Conservation (phyloP, 2,888 invertebrate species). For the Hydrotaea cyrtoneurina region DNA sequence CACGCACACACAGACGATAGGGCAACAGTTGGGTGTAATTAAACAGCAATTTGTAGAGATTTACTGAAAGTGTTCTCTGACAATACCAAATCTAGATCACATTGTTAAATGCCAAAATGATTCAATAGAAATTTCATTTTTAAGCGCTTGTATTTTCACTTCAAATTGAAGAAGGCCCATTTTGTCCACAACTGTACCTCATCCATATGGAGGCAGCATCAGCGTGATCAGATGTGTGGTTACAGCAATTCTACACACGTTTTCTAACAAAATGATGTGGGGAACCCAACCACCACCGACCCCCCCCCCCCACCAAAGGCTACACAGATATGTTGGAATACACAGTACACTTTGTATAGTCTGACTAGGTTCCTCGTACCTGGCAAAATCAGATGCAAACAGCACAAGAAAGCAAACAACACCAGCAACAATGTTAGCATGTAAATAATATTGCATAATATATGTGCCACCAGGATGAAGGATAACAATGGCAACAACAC, state of each 20-base stretch:
- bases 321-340: not conserved
- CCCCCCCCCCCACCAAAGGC: not conserved
- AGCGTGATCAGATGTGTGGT: constrained; percentile 36
- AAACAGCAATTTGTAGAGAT: not conserved
- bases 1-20: too few relatives aligned
- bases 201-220: not conserved
- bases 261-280: constrained; percentile 18
- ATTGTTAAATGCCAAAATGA: too few relatives aligned
- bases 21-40: not conserved
- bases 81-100: too few relatives aligned
- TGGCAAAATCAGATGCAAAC: not conserved
- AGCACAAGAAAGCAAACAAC: not conserved
- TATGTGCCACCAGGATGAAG: not conserved
- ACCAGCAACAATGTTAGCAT: constrained; percentile 1
- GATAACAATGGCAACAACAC: not conserved
- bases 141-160: too few relatives aligned
- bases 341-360: not conserved
- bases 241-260: constrained; percentile 5
- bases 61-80: too few relatives aligned
- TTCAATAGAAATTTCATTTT: too few relatives aligned
- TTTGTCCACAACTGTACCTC: not conserved
- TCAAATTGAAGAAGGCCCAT: too few relatives aligned
- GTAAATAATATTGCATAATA: constrained; percentile 39
- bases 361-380: not conserved
- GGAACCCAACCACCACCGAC: not conserved